Percentiles rank a stretch among this genome's conserved stretches.
These are phyloP conservation scores for Mustela lutreola DNA, from an alignment of 2,113 vertebrate genomes.

Conservation along the genomic window DNA sequence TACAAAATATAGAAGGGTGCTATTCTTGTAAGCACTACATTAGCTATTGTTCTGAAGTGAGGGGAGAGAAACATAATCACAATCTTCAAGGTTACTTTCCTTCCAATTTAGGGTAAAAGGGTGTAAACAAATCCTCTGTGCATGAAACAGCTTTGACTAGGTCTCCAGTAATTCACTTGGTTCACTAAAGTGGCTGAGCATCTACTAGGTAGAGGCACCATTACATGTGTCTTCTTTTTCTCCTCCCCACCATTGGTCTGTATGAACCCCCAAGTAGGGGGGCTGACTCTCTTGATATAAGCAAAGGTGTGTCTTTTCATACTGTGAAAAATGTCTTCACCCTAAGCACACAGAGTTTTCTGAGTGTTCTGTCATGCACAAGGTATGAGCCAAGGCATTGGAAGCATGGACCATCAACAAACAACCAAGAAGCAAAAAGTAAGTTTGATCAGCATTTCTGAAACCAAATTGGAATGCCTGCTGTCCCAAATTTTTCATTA, in stretches of 20 bases:
- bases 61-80: neutral
- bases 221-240: neutral
- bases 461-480: neutral
- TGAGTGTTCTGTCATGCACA: neutral
- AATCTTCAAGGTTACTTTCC: neutral
- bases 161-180: neutral
- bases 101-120: neutral
- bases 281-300: neutral
- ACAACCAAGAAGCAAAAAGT: neutral
- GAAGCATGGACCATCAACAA: neutral
- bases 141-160: neutral
- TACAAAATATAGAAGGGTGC: conserved; percentile 75
- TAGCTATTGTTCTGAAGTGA: conserved; percentile 33
- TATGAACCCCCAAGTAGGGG: neutral
- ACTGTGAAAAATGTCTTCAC: neutral
- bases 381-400: neutral
- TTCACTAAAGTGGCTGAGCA: neutral
- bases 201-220: neutral
- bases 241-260: neutral
- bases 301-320: neutral
- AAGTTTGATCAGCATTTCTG: neutral
- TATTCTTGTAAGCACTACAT: conserved; percentile 61
- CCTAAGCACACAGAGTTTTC: neutral
- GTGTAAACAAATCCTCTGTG: conserved; percentile 4
- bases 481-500: conserved; percentile 8